These are phyloP conservation scores for Dipodomys ordii DNA, from an alignment of 2,113 vertebrate species.

Conservation along the genomic window DNA sequence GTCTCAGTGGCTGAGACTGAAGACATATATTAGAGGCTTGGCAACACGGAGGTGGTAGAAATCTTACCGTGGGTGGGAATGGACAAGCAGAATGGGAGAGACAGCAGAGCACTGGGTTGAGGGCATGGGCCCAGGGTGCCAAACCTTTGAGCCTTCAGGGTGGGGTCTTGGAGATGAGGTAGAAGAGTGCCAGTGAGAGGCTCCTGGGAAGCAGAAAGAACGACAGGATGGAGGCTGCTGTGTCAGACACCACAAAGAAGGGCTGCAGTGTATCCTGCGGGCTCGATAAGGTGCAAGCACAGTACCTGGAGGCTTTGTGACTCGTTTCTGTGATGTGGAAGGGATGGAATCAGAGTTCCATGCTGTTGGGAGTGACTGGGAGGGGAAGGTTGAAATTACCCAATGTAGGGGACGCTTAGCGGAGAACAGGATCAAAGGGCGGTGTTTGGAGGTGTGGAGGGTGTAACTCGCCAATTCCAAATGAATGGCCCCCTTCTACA, in stretches of 20 bases:
- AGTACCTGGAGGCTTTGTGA: background rate
- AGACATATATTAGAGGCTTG: background rate
- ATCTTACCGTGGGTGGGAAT: background rate
- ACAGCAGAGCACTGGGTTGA: background rate
- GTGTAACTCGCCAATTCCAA: background rate
- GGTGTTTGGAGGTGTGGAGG: background rate
- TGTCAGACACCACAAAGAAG: background rate
- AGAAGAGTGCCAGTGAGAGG: rapidly evolving
- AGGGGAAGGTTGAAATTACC: background rate
- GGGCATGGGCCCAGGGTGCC: background rate
- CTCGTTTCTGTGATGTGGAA: too few species aligned
- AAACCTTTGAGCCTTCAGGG: background rate
- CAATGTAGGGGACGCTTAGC: background rate
- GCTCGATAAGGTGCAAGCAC: background rate
- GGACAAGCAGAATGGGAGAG: background rate
- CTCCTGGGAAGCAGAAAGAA: background rate
- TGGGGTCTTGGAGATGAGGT: background rate
- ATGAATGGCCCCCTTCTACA: background rate
- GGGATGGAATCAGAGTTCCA: background rate
- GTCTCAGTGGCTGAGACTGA: background rate
- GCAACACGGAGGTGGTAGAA: background rate
- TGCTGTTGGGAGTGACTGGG: background rate
- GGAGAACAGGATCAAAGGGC: background rate
- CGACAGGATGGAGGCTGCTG: background rate
- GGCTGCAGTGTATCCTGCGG: background rate